phyloP scores from a whole-genome alignment of 2,888 invertebrate genomes.

The Deilephila elpenor region DNA sequence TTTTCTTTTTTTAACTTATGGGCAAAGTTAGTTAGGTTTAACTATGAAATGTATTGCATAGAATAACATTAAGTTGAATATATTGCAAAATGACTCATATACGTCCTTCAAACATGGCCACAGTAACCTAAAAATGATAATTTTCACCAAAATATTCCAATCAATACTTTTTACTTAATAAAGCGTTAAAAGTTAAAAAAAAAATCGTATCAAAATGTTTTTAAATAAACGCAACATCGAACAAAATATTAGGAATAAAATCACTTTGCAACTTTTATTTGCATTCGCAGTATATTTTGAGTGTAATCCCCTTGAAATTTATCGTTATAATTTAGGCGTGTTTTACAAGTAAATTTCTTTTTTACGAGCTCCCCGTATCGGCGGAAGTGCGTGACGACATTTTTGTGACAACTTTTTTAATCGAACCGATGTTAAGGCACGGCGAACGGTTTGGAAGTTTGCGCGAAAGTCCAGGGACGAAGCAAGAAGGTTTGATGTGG shows the following conservation, averaged over 20 bases:
- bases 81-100: too few relatives aligned
- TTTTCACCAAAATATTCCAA: too few relatives aligned
- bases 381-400: slow-evolving; percentile 35
- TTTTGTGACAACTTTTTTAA: slow-evolving; percentile 46
- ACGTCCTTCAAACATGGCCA: too few relatives aligned
- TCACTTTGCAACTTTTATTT: slow-evolving; percentile 12
- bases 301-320: slow-evolving; percentile 56
- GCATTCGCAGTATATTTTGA: slow-evolving; percentile 38
- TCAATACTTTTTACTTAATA: too few relatives aligned
- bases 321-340: slow-evolving; percentile 49
- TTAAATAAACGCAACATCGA: background rate
- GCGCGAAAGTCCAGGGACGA: background rate
- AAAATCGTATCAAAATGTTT: background rate
- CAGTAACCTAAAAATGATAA: too few relatives aligned
- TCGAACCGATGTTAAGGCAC: slow-evolving; percentile 33
- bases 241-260: too few relatives aligned
- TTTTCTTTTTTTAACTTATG: too few relatives aligned
- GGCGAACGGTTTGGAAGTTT: slow-evolving; percentile 28
- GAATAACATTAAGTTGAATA: too few relatives aligned
- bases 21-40: too few relatives aligned
- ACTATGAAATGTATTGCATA: too few relatives aligned
- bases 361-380: slow-evolving; percentile 44
- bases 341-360: slow-evolving; percentile 46
- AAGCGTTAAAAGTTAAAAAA: background rate
- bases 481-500: too few relatives aligned